These are phyloP conservation scores for Myotis planiceps DNA, from an alignment of 2,797 vertebrate genomes.

Conservation along the genomic window DNA sequence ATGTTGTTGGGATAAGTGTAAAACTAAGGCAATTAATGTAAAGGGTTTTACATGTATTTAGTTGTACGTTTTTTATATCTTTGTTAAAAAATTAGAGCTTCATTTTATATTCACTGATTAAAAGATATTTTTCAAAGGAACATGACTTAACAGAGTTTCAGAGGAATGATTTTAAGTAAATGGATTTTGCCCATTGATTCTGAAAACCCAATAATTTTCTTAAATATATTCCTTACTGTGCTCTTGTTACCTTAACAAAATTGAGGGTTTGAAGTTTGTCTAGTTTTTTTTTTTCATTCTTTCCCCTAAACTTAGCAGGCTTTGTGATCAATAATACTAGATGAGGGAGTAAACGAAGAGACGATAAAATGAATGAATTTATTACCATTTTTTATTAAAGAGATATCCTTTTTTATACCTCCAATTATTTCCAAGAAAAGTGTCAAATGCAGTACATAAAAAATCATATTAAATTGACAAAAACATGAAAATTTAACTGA, in stretches of 20 bases:
- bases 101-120: conserved; percentile 37
- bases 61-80: neutral
- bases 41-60: neutral
- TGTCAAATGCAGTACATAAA: neutral
- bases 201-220: conserved; percentile 4
- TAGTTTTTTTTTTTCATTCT: conserved; percentile 26
- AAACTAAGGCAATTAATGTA: neutral
- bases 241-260: neutral
- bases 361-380: neutral
- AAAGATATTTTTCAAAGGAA: neutral
- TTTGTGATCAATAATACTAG: neutral
- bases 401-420: neutral
- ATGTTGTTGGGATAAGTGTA: neutral
- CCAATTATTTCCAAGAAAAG: neutral
- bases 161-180: neutral
- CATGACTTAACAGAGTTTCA: neutral
- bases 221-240: neutral
- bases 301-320: neutral
- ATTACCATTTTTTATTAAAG: neutral
- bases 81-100: conserved; percentile 41
- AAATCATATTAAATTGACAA: neutral
- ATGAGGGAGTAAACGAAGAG: neutral
- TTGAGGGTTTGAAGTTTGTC: neutral
- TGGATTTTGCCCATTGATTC: neutral
- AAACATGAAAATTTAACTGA: neutral